Base-by-base conservation (phyloP, 1,140 invertebrate species). In the Acromyrmex echinatior region DNA sequence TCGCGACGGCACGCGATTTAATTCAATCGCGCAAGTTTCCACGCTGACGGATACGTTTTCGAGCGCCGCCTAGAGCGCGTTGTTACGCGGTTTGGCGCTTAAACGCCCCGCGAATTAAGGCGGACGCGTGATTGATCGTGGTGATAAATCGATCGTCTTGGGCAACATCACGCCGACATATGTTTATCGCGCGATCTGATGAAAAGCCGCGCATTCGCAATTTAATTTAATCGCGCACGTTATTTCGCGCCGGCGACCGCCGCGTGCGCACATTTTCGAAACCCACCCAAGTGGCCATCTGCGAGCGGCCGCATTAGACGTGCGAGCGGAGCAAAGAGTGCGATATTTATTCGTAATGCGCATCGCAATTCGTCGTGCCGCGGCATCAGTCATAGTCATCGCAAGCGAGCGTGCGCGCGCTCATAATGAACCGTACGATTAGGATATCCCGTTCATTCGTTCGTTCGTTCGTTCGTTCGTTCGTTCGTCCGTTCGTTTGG, bases 271-370 rank as follows among this genome's bases (percentile, higher is more conserved):
- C 86, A 90, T 91, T 91, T 91, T 91, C 87, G 87, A 91, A 89
- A 91, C 85, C 90, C 87, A 91, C 87, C 90, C 87, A 89, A 81
- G 90, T 87, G 85, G 90, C 79, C 88, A 87, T 91, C 89, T 86
- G 60, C 84, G 85, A 84, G 81, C 81, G 86, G 78, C 28, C 87
- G 74, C 90, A 91, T 91, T 91, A 91, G 88, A 90, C 85, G 60
- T 56, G 85, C 68, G 80, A 74, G 76, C 79, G 82, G 70, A 79
- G 89, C 90, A 90, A 91, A 88, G 82, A 89, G 91, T 87, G 89
- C 82, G 89, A 92, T 92, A 92, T 92, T 92, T 91, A 86, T 90
- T 90, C 90, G 91, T 92, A 92, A 91, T 91, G 90, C 73, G 88
- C 91, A 91, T 91, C 87, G 89, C 90, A 63, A 91, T 91, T 91